These are phyloP conservation scores for Poeciliopsis infans DNA, from an alignment of 2,797 vertebrate species.

Conservation along the genomic window DNA sequence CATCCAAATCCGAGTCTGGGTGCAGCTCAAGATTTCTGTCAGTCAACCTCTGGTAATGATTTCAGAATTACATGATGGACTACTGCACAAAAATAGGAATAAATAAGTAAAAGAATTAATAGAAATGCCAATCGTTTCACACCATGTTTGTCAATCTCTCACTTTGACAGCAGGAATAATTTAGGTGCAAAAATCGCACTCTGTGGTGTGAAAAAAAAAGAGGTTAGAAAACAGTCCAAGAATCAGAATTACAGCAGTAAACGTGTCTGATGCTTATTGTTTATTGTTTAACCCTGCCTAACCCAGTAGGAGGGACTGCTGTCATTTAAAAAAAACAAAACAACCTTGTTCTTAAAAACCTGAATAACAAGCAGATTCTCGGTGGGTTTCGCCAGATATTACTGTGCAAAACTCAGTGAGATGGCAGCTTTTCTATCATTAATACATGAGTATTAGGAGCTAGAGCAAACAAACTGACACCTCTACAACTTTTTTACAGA, in stretches of 20 bases:
- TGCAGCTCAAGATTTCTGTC: conserved; percentile 31
- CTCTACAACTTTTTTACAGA: neutral
- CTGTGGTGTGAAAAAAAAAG: conserved; percentile 17
- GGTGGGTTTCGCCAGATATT: neutral
- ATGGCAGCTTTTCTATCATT: too few relatives aligned
- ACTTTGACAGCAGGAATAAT: conserved; percentile 27
- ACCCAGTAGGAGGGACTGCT: neutral
- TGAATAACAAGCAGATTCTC: neutral
- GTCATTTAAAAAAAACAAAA: neutral
- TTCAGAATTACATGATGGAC: neutral
- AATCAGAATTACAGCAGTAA: conserved; percentile 28
- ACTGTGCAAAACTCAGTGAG: too few relatives aligned
- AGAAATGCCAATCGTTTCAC: neutral
- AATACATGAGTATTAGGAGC: neutral
- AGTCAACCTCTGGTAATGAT: conserved; percentile 33
- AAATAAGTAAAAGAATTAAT: conserved; percentile 13
- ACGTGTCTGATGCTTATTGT: neutral
- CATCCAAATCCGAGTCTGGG: conserved; percentile 30
- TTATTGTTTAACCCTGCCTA: neutral
- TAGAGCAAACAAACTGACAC: neutral
- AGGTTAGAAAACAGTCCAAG: conserved; percentile 23
- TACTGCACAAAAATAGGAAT: neutral
- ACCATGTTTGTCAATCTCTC: conserved; percentile 28
- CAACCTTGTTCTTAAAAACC: neutral
- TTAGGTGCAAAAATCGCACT: conserved; percentile 19